phyloP scores from a whole-genome alignment of 2,113 vertebrate genomes.

The Mustela lutreola region DNA sequence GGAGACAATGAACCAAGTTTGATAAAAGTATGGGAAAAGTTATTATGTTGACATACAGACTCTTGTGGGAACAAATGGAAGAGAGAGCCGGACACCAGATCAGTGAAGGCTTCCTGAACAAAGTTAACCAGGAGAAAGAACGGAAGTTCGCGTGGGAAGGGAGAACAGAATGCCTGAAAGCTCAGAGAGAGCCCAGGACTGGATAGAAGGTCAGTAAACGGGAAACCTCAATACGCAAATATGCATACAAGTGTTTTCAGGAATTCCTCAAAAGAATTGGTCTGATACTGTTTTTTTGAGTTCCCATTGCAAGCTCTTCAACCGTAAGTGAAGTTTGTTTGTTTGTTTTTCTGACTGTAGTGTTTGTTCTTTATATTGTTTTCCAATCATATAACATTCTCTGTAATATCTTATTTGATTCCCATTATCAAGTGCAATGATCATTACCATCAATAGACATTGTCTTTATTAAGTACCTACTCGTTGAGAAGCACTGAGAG shows the following conservation, averaged over 20 bases:
- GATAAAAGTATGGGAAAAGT: background rate
- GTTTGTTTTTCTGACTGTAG: slow-evolving; percentile 28
- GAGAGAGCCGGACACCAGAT: background rate
- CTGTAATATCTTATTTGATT: background rate
- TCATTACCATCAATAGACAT: background rate
- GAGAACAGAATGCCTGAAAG: background rate
- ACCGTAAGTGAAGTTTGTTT: background rate
- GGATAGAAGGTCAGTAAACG: background rate
- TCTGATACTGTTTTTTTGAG: background rate
- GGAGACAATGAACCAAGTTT: background rate
- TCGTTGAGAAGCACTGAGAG: background rate
- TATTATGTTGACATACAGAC: background rate
- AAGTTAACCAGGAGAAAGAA: background rate
- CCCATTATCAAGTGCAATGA: slow-evolving; percentile 27
- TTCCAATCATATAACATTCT: background rate
- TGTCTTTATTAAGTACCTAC: background rate
- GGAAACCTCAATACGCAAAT: background rate
- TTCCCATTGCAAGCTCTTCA: background rate
- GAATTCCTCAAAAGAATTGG: background rate
- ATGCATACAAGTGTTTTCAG: background rate
- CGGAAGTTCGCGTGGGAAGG: background rate
- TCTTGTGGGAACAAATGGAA: background rate
- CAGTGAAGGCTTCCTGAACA: background rate
- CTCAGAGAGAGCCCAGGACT: background rate
- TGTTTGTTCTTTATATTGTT: background rate